phyloP scores from a whole-genome alignment of 2,797 vertebrate genomes.

The Lateolabrax maculatus region DNA sequence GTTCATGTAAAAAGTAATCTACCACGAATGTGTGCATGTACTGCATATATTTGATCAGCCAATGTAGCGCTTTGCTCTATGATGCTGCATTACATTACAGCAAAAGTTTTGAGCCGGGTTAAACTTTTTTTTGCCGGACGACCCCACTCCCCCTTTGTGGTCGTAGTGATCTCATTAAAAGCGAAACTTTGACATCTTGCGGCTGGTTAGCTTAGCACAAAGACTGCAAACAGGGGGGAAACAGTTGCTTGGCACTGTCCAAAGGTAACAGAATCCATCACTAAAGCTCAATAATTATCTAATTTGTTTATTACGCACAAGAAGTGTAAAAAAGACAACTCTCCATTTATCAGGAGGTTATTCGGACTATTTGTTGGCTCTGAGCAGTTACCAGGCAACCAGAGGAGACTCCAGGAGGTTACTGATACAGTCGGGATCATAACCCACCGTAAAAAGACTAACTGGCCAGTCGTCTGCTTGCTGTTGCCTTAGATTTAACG shows the following conservation, averaged over 20 bases:
- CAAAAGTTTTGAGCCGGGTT: background rate
- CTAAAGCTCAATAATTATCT: background rate
- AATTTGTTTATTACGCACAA: background rate
- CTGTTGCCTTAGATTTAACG: background rate
- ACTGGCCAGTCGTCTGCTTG: background rate
- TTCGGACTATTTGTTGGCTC: background rate
- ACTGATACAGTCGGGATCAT: too few relatives aligned
- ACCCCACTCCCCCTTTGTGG: too few relatives aligned
- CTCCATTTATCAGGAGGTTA: background rate
- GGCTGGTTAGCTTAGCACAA: background rate
- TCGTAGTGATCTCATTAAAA: too few relatives aligned
- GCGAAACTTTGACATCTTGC: too few relatives aligned
- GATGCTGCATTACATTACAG: background rate
- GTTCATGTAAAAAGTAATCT: background rate
- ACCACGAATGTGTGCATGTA: background rate
- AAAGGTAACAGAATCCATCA: background rate
- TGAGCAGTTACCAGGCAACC: background rate
- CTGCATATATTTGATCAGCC: background rate
- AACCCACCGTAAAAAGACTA: too few relatives aligned
- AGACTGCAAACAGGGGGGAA: background rate
- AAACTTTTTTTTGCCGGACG: background rate
- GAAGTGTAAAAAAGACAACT: background rate
- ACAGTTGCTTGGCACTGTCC: background rate
- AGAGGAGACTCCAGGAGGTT: background rate
- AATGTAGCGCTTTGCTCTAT: fast-evolving